Conservation (phyloP, 2,797 vertebrate species). For the Limnodromus scolopaceus region DNA sequence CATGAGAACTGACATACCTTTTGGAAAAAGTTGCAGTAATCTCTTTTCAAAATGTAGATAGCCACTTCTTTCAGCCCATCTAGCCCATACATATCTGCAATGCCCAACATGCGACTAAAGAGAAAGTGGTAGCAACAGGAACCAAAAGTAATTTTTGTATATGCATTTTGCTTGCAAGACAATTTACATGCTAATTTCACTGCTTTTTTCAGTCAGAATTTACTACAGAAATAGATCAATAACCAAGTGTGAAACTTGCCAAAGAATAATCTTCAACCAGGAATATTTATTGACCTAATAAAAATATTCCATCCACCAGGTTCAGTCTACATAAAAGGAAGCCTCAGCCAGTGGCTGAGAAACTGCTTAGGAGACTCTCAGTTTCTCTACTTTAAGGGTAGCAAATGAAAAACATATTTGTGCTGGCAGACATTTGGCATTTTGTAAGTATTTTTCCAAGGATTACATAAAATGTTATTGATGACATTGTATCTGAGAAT, state of each 20-base stretch:
- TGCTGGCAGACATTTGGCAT: background rate
- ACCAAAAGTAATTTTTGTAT: background rate
- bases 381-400: background rate
- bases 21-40: slow-evolving; percentile 91
- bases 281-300: background rate
- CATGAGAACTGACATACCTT: slow-evolving; percentile 81
- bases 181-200: background rate
- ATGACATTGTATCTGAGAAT: background rate
- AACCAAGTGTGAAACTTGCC: background rate
- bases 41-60: slow-evolving; percentile 89
- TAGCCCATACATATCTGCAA: slow-evolving; percentile 94
- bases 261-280: background rate
- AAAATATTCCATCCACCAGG: background rate
- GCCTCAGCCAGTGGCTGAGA: background rate
- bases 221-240: background rate
- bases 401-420: background rate
- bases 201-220: background rate
- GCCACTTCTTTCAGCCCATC: slow-evolving; percentile 92
- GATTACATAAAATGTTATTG: background rate
- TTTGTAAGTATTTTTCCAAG: background rate
- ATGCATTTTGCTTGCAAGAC: background rate
- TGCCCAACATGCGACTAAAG: slow-evolving; percentile 86
- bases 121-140: slow-evolving; percentile 42
- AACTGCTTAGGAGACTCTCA: background rate
- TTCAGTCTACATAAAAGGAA: background rate